Percentiles rank a stretch among this genome's conserved stretches.
phyloP scores from a whole-genome alignment of 2,888 invertebrate genomes.

The Calameuta filiformis region DNA sequence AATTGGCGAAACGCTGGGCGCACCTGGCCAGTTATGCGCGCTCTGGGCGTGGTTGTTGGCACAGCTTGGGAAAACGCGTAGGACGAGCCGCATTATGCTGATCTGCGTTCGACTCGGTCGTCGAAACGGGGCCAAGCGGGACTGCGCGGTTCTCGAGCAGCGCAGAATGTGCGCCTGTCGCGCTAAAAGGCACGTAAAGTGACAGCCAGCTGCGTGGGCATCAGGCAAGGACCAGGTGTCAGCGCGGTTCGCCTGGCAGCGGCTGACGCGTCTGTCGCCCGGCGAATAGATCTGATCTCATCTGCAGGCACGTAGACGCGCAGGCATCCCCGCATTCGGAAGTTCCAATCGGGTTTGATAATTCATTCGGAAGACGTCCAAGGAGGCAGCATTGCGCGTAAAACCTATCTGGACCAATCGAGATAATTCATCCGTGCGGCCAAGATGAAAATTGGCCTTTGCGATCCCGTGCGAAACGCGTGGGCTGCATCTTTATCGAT shows the following conservation, averaged over 20 bases:
- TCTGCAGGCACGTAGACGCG: too few species aligned
- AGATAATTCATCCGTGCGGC: too few species aligned
- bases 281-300: too few species aligned
- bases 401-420: too few species aligned
- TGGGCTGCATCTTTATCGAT: too few species aligned
- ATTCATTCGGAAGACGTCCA: too few species aligned
- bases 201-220: conserved; percentile 36
- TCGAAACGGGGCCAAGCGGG: conserved; percentile 19
- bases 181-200: conserved; percentile 50
- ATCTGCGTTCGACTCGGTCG: conserved; percentile 36
- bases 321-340: too few species aligned
- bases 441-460: too few species aligned
- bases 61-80: conserved; percentile 47
- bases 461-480: too few species aligned
- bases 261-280: neutral
- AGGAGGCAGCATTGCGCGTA: too few species aligned
- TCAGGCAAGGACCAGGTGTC: conserved; percentile 25
- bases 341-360: too few species aligned
- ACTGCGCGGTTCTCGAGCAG: conserved; percentile 37
- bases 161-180: conserved; percentile 31
- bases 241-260: conserved; percentile 19
- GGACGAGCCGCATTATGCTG: conserved; percentile 52
- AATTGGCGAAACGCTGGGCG: conserved; percentile 44
- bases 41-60: conserved; percentile 45
- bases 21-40: conserved; percentile 52